phyloP scores from a whole-genome alignment of 2,888 invertebrate species.

The Dolomedes plantarius region DNA sequence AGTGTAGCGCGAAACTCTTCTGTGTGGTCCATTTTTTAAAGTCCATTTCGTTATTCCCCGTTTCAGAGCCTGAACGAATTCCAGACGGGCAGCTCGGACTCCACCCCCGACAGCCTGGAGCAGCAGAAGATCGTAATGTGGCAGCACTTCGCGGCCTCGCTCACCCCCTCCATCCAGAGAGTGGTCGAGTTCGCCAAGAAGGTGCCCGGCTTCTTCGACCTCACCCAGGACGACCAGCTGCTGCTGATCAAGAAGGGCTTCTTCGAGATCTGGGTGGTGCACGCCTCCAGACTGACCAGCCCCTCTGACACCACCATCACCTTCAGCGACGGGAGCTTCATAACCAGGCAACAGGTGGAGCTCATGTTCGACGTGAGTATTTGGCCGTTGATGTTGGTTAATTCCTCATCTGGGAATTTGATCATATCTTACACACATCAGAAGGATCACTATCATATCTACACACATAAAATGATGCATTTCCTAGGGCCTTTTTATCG shows the following conservation, averaged over 20 bases:
- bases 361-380: slow-evolving; percentile 90
- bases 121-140: slow-evolving; percentile 88
- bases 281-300: slow-evolving; percentile 87
- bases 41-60: no score
- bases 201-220: slow-evolving; percentile 91
- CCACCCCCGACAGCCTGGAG: slow-evolving; percentile 79
- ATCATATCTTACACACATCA: no score
- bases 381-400: no score
- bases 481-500: no score
- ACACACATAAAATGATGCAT: no score
- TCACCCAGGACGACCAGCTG: slow-evolving; percentile 96
- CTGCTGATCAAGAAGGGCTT: slow-evolving; percentile 97
- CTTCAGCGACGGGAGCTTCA: slow-evolving; percentile 91
- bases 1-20: no score
- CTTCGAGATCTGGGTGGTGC: slow-evolving; percentile 96
- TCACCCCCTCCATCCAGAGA: slow-evolving; percentile 93
- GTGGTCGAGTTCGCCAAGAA: slow-evolving; percentile 97
- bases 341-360: slow-evolving; percentile 89
- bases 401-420: no score
- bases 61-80: slow-evolving; percentile 73
- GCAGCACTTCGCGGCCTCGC: slow-evolving; percentile 89
- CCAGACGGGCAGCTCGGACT: background rate
- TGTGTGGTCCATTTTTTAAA: no score
- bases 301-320: slow-evolving; percentile 84
- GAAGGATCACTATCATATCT: no score